phyloP scores from a whole-genome alignment of 2,797 vertebrate genomes.

The Danio choprae region DNA sequence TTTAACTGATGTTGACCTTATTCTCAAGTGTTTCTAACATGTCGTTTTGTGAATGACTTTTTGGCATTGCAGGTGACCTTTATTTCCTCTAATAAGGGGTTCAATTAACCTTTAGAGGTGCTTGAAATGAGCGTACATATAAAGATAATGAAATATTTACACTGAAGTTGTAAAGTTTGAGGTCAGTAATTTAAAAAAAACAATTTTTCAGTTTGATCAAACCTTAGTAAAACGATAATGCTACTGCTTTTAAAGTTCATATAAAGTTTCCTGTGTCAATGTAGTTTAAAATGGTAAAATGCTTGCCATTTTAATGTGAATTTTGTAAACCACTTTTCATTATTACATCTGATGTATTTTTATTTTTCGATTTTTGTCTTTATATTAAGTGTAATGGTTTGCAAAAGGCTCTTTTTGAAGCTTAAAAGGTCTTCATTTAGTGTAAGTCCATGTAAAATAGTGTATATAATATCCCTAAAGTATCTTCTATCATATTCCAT shows the following conservation, averaged over 20 bases:
- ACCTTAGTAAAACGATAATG: no score
- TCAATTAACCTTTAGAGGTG: not conserved
- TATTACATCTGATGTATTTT: not conserved
- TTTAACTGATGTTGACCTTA: no score
- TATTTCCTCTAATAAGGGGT: not conserved
- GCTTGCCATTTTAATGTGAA: no score
- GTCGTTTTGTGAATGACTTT: not conserved
- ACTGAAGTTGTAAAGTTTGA: not conserved
- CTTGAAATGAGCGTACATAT: not conserved
- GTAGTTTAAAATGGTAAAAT: no score
- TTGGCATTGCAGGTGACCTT: not conserved
- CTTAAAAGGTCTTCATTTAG: not conserved
- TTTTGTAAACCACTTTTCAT: not conserved
- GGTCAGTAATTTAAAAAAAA: no score
- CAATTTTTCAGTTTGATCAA: no score
- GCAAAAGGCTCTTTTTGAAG: not conserved
- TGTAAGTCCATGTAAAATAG: not conserved
- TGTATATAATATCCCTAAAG: not conserved
- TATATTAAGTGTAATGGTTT: not conserved
- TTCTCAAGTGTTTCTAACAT: not conserved
- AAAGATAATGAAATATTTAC: not conserved
- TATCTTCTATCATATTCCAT: not conserved
- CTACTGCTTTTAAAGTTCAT: no score
- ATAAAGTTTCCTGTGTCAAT: no score
- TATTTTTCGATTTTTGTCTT: not conserved